phyloP scores from a whole-genome alignment of 2,888 invertebrate species.

The Rotaria socialis region DNA sequence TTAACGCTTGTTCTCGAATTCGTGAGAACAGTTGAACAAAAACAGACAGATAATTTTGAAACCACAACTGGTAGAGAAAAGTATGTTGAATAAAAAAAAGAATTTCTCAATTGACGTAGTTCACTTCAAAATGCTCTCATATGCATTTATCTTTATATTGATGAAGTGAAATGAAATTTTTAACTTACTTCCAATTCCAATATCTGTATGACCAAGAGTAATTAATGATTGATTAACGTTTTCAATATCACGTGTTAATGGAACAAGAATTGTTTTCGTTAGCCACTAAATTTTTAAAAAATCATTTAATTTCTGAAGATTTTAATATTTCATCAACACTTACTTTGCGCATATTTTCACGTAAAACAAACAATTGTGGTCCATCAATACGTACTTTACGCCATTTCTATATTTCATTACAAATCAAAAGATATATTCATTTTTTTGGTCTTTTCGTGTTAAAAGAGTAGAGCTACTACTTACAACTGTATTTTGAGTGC shows the following conservation, averaged over 20 bases:
- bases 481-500: neutral
- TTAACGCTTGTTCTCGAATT: too few species aligned
- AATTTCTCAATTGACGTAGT: too few species aligned
- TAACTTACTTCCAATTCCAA: neutral
- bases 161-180: too few species aligned
- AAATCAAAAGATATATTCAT: too few species aligned
- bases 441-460: too few species aligned
- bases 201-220: neutral
- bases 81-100: too few species aligned
- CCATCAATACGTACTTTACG: constrained; percentile 32
- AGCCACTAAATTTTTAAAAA: neutral
- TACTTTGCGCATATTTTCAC: constrained; percentile 34
- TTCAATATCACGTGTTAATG: constrained; percentile 5
- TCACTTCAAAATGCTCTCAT: too few species aligned
- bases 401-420: neutral
- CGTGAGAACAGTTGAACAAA: too few species aligned
- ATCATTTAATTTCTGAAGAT: neutral
- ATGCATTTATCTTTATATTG: too few species aligned
- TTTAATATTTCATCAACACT: neutral
- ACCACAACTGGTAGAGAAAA: too few species aligned
- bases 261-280: constrained; percentile 28
- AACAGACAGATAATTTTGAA: too few species aligned
- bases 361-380: neutral
- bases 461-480: too few species aligned
- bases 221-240: neutral